Base-by-base conservation (phyloP, 1,140 invertebrate species). In the Zaprionus tsacasi region DNA sequence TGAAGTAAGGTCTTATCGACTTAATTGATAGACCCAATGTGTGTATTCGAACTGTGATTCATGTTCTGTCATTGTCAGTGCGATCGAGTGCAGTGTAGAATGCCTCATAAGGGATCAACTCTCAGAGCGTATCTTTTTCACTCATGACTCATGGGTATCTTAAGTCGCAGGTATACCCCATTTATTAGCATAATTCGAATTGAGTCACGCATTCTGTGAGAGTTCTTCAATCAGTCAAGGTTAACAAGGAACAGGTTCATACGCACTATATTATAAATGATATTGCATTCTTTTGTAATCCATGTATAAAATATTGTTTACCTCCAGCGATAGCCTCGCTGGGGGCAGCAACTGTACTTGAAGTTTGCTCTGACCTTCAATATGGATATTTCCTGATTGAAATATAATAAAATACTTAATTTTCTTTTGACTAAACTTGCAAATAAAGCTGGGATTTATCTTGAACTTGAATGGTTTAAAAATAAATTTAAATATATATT, bases 1-100 rank as follows among this genome's bases (percentile, higher is more conserved):
- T 57, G 6, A 6, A 30, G 27, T 30, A 30, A 4, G 3, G 67
- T 68, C 70, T 73, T 77, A 77, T 77, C 75, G 36, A 35, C 40
- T 61, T 61, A 40, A 61, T 25, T 73, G 61, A 73, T 73, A 35
- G 64, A 73, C 67, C 30, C 35, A 56, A 45, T 11, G 35, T 5
- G 17, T 0, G 1, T 40, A 5, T 21, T 21, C 21, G 21, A 61
- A 55, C 43, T 50, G 64, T 77, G 74, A 73, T 68, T 77, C 70
- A 73, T 67, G 12, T 17, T 35, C 25, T 21, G 38, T 1, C 25
- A 66, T 35, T 56, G 64, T 25, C 38, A 21, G 40, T 55, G 38
- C 30, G 17, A 21, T n/a, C 8, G 30, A 13, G 27, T 33, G 55
- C 35, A 36, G 1, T 15, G 15, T 15, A 13, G 11, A 40, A 17